These are phyloP conservation scores for Saccopteryx leptura DNA, from an alignment of 2,113 vertebrate species.

Conservation along the genomic window DNA sequence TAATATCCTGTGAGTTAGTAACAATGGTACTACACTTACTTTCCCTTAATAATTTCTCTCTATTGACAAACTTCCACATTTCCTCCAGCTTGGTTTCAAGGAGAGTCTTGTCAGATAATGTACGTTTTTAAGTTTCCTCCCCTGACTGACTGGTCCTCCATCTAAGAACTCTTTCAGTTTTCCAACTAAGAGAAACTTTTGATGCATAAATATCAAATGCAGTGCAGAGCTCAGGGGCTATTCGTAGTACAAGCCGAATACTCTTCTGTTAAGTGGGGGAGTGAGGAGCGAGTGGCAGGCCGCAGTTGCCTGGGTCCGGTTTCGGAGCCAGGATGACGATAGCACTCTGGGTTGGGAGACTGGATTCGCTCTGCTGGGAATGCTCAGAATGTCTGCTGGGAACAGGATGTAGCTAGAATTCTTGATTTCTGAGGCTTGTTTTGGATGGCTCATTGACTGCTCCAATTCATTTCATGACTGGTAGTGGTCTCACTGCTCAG, in stretches of 20 bases:
- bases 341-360: background rate
- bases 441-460: background rate
- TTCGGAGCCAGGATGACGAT: background rate
- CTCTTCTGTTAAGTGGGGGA: background rate
- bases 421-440: background rate
- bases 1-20: background rate
- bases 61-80: slow-evolving; percentile 38
- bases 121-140: background rate
- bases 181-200: background rate
- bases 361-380: background rate
- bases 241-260: background rate
- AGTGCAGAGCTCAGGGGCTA: background rate
- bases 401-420: background rate
- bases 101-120: background rate
- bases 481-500: background rate
- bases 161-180: slow-evolving; percentile 18
- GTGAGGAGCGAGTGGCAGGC: background rate
- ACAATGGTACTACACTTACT: background rate
- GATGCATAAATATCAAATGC: background rate
- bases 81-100: slow-evolving; percentile 17
- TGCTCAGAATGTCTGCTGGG: background rate
- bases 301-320: background rate
- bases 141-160: background rate
- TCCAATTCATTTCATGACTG: background rate
- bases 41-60: slow-evolving; percentile 20